Percentiles rank a stretch among this genome's conserved stretches.
These are phyloP conservation scores for Branchinecta lynchi DNA, from an alignment of 1,140 invertebrate genomes.

Conservation along the genomic window DNA sequence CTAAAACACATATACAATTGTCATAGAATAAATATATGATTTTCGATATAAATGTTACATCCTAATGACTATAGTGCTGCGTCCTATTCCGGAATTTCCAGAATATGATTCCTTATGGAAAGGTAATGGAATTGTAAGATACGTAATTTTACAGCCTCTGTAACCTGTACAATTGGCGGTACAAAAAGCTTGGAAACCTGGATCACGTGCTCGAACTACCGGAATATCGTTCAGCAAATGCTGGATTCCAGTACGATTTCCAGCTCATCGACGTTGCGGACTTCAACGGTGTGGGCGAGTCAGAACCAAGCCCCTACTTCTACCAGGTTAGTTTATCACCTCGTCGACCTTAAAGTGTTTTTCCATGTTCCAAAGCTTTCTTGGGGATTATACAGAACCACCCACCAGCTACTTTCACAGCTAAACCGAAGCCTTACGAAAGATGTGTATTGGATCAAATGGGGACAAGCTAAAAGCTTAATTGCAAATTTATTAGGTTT, in stretches of 20 bases:
- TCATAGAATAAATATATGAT: too few species aligned
- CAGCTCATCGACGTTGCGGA: conserved; percentile 94
- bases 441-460: too few species aligned
- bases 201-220: conserved; percentile 60
- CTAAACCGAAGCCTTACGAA: too few species aligned
- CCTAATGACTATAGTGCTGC: too few species aligned
- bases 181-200: conserved; percentile 85
- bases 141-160: conserved; percentile 52
- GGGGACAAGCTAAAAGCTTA: too few species aligned
- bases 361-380: background rate
- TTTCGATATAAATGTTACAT: too few species aligned
- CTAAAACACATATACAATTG: too few species aligned
- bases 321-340: conserved; percentile 53
- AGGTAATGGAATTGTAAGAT: background rate
- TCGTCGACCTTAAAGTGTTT: background rate
- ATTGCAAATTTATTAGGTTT: too few species aligned
- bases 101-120: too few species aligned
- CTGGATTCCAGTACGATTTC: conserved; percentile 82
- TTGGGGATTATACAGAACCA: conserved; percentile 11
- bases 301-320: conserved; percentile 94
- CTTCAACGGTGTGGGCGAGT: conserved; percentile 92
- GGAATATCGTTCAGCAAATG: conserved; percentile 78
- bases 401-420: background rate
- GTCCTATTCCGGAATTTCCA: too few species aligned
- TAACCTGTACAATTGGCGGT: conserved; percentile 92